phyloP scores from a whole-genome alignment of 2,113 vertebrate species.

The Hemiscyllium ocellatum region DNA sequence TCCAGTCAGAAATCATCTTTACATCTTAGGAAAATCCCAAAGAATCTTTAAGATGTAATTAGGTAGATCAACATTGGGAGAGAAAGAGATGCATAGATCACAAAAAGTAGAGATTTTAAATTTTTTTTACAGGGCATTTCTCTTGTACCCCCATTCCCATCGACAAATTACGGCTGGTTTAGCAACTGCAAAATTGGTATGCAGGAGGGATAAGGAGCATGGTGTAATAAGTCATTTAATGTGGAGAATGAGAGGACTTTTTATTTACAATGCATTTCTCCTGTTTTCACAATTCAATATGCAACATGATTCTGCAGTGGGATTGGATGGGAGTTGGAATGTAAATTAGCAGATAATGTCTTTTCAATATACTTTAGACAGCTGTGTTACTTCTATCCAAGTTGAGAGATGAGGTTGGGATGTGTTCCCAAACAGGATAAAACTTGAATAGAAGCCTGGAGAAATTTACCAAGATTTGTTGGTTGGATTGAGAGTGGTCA shows the following conservation, averaged over 20 bases:
- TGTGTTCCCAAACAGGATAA: background rate
- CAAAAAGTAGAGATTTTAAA: background rate
- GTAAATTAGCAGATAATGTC: background rate
- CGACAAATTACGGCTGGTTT: background rate
- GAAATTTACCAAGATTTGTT: background rate
- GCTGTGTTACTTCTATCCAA: background rate
- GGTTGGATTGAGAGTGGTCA: background rate
- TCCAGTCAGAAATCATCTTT: background rate
- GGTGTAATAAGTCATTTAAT: background rate
- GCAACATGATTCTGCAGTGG: background rate
- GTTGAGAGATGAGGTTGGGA: background rate
- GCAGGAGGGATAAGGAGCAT: background rate
- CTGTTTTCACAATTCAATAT: background rate
- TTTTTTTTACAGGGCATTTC: background rate
- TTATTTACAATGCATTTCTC: background rate
- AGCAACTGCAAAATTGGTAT: background rate
- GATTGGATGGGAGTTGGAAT: background rate
- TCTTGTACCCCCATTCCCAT: background rate
- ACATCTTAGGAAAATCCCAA: background rate
- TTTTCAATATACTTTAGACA: background rate
- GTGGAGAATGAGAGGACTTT: background rate
- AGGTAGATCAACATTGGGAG: background rate
- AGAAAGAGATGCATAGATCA: background rate
- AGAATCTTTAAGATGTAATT: background rate
- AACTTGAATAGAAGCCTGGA: background rate